Evolutionary conservation across 64 coral and sea anemone genomes (phyloP).

Genomic region (Astreopora myriophthalma): DNA sequence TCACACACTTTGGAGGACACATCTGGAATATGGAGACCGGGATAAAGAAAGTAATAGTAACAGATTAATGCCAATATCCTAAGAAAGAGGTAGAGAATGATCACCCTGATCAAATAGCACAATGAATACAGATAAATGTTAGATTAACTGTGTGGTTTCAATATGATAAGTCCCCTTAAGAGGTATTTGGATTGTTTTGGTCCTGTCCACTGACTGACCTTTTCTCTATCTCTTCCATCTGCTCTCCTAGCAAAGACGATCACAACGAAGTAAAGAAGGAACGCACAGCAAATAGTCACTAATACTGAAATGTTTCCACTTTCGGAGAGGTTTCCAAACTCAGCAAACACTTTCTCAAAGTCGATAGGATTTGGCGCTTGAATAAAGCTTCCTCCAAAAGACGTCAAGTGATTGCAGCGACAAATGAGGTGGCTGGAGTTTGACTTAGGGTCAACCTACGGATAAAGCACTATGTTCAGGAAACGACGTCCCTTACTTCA

Average conservation of each 20-base stretch:
- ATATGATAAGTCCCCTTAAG: too few relatives aligned
- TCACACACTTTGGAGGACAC: neutral
- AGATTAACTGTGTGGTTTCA: too few relatives aligned
- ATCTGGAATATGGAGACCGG: neutral
- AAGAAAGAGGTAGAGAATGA: too few relatives aligned
- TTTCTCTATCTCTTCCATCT: constrained; percentile 10
- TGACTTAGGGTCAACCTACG: constrained; percentile 12
- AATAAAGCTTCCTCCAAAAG: constrained; percentile 29
- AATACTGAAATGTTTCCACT: constrained; percentile 38
- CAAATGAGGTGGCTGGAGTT: neutral
- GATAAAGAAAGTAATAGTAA: too few relatives aligned
- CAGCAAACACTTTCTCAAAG: constrained; percentile 33
- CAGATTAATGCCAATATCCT: too few relatives aligned
- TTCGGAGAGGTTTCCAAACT: constrained; percentile 22
- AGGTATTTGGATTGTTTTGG: too few relatives aligned
- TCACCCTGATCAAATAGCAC: too few relatives aligned
- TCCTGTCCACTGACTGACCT: neutral
- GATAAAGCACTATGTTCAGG: neutral
- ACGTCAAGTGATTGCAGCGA: constrained; percentile 52
- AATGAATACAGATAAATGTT: too few relatives aligned
- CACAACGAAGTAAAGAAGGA: constrained; percentile 15
- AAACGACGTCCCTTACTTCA: too few relatives aligned
- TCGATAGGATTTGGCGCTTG: constrained; percentile 29
- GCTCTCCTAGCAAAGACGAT: constrained; percentile 21
- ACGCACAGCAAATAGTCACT: constrained; percentile 1